These are phyloP conservation scores for Zapus hudsonius DNA, from an alignment of 2,113 vertebrate species.

Conservation along the genomic window DNA sequence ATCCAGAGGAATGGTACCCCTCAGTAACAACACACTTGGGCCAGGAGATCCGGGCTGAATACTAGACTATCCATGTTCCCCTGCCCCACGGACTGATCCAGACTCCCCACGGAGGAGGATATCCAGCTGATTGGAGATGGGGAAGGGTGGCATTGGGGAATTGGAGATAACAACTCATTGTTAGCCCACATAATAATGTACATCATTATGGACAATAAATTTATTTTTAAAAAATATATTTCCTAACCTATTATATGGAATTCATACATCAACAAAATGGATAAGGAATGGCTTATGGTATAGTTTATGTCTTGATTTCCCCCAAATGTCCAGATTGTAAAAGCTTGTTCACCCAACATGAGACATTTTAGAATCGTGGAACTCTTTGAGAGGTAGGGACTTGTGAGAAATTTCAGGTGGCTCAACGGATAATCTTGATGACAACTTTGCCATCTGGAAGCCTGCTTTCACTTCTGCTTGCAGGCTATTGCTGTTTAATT, in stretches of 20 bases:
- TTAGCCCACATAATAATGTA: no score
- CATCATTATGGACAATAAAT: no score
- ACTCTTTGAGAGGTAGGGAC: neutral
- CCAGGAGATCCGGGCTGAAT: no score
- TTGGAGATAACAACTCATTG: no score
- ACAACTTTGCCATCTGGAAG: neutral
- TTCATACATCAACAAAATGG: neutral
- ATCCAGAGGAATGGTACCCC: no score
- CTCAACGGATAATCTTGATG: neutral
- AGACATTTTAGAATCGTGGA: neutral
- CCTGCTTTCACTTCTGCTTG: neutral
- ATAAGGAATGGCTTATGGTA: neutral
- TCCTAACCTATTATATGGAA: neutral
- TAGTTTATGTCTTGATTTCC: neutral
- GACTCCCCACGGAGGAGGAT: no score
- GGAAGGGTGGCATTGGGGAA: no score
- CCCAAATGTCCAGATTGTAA: no score
- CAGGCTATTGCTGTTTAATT: neutral
- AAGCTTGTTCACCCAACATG: neutral
- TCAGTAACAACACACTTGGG: no score
- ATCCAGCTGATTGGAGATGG: no score
- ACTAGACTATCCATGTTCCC: no score
- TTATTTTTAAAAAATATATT: neutral
- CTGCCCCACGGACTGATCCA: no score
- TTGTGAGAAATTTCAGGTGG: neutral